phyloP scores from a whole-genome alignment of 2,113 vertebrate genomes.

The Hiodon alosoides region DNA sequence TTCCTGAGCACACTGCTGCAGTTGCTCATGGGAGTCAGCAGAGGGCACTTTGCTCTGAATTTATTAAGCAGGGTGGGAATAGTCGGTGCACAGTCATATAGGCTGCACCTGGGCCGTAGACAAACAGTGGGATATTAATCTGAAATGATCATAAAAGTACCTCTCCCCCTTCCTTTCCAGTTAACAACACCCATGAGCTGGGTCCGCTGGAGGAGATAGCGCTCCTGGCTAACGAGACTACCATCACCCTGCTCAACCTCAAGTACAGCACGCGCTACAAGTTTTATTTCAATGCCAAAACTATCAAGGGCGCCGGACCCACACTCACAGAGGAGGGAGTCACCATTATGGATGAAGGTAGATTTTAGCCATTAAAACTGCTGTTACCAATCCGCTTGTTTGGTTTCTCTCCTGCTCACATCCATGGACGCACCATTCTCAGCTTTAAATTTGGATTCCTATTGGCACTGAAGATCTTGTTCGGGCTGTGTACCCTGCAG shows the following conservation, averaged over 20 bases:
- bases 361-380: conserved; percentile 26
- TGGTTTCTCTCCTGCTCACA: background rate
- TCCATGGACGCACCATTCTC: too few relatives aligned
- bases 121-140: background rate
- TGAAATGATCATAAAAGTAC: too few relatives aligned
- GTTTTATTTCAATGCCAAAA: conserved; percentile 89
- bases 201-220: conserved; percentile 78
- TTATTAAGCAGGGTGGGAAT: too few relatives aligned
- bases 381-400: too few relatives aligned
- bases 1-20: background rate
- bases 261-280: conserved; percentile 94
- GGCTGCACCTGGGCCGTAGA: background rate
- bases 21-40: background rate
- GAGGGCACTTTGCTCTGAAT: too few relatives aligned
- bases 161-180: conserved; percentile 49
- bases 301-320: conserved; percentile 74
- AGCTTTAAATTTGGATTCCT: too few relatives aligned
- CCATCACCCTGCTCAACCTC: conserved; percentile 79
- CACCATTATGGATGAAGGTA: conserved; percentile 90
- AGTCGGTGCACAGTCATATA: background rate
- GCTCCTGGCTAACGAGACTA: conserved; percentile 85
- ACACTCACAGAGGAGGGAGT: conserved; percentile 79
- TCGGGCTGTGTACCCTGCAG: too few relatives aligned
- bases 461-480: too few relatives aligned
- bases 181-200: conserved; percentile 89